These are phyloP conservation scores for Lycia hirtaria DNA, from an alignment of 2,888 invertebrate genomes.

Conservation along the genomic window DNA sequence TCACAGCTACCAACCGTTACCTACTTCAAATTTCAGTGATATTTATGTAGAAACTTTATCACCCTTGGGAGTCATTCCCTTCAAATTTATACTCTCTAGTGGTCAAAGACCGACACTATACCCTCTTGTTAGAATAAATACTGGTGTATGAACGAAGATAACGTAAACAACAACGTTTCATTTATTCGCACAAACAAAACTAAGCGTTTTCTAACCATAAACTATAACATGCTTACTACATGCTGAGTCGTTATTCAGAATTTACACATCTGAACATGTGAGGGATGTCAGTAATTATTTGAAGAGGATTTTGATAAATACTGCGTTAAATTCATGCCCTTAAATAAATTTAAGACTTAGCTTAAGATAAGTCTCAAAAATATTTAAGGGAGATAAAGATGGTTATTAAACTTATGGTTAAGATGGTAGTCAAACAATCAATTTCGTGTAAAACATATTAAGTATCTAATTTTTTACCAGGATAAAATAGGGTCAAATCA, in stretches of 20 bases:
- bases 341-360: background rate
- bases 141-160: slow-evolving; percentile 8
- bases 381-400: no score
- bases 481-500: no score
- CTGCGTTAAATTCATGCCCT: background rate
- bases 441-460: no score
- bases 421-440: no score
- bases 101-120: slow-evolving; percentile 17
- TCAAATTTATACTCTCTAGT: slow-evolving; percentile 14
- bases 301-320: background rate
- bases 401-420: no score
- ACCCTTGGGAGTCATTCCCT: slow-evolving; percentile 4
- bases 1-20: background rate
- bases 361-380: no score
- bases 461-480: no score
- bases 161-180: slow-evolving; percentile 9
- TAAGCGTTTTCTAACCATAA: slow-evolving; percentile 14
- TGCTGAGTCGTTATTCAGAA: slow-evolving; percentile 2
- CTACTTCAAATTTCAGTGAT: slow-evolving; percentile 9
- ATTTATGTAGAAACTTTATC: slow-evolving; percentile 16
- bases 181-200: slow-evolving; percentile 15
- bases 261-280: slow-evolving; percentile 5
- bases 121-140: slow-evolving; percentile 7
- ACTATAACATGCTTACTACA: slow-evolving; percentile 13
- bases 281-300: background rate